Base-by-base conservation (phyloP, 2,888 invertebrate genomes). In the Drosophila vallismaia region DNA sequence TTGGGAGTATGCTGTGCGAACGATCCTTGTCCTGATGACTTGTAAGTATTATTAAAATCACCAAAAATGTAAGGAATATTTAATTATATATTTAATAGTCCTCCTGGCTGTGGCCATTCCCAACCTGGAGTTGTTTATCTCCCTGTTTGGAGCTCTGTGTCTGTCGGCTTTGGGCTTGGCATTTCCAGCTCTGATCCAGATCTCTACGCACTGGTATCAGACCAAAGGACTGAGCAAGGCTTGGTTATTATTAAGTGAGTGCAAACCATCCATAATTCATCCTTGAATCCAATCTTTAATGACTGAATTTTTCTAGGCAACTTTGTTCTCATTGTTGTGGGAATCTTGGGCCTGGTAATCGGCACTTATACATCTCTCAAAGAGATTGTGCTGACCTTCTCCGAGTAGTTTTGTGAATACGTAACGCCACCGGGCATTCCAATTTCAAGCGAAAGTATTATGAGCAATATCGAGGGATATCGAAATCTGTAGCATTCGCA, bases 141-240 rank as follows among this genome's bases (percentile, higher is more conserved):
- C 96, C 0, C 92, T 96, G 45, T 95, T 96, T 86, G 98, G 98
- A n/a, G 97, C 98, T 0, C 93, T 98, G 2, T 97, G 97, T 75
- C 93, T 97, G 48, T 97, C 98, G 0, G 96, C 96, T 0, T 93
- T 98, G 60, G 98, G 98, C 0, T 93, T 98, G 49, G 96, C 97
- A 1, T 96, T 98, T 90, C 98, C 98, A 8, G 97, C 98, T 0
- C 92, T 97, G 71, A 96, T 98, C 77, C 96, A 98, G 88, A 94
- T 95, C 75, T 95, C 95, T 90, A 95, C 96, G 0, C 95, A 95
- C 90, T 97, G 97, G 96, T 94, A 95, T 83, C 92, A 93, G 58
- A 93, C 93, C 5, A 92, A 92, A 0, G 93, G 94, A 10, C 88
- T 92, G 0, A 93, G 93, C 60, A 93, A 93, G 74, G 90, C 92